Evolutionary conservation across 2,797 vertebrate species (phyloP).

Genomic region (Bradypus variegatus): DNA sequence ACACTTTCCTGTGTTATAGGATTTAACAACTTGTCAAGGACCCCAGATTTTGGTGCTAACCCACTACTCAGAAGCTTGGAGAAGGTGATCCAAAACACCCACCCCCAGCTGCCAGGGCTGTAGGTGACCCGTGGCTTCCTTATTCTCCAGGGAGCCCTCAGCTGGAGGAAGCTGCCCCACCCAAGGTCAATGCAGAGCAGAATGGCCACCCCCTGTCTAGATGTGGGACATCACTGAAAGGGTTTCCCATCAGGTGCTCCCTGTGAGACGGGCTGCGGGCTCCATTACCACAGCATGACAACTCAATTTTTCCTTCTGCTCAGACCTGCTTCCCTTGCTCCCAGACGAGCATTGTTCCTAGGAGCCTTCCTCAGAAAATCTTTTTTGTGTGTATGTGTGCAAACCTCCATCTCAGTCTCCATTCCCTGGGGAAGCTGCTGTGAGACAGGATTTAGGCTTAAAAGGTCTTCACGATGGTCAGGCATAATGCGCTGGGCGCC

Average conservation of each 20-base stretch:
- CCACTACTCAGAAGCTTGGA: no score
- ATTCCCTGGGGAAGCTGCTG: not conserved
- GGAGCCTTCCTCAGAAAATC: not conserved
- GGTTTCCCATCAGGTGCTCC: not conserved
- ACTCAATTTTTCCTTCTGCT: not conserved
- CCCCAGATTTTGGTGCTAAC: not conserved
- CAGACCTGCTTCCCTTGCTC: not conserved
- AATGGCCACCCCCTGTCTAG: not conserved
- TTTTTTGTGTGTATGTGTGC: no score
- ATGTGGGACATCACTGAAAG: not conserved
- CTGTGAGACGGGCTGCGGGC: rapidly evolving
- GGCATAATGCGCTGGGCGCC: not conserved
- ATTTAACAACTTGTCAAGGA: not conserved
- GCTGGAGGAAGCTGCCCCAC: not conserved
- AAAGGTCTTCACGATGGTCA: not conserved
- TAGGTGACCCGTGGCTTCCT: not conserved
- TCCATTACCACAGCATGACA: rapidly evolving
- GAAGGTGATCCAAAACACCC: not conserved
- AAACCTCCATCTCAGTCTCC: not conserved
- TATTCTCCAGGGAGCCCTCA: not conserved
- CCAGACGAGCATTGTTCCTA: not conserved
- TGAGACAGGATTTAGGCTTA: not conserved
- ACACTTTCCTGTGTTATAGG: not conserved
- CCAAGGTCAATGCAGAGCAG: not conserved
- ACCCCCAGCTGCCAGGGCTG: no score